phyloP scores from a whole-genome alignment of 2,113 vertebrate genomes.

The Rhipidura dahli region DNA sequence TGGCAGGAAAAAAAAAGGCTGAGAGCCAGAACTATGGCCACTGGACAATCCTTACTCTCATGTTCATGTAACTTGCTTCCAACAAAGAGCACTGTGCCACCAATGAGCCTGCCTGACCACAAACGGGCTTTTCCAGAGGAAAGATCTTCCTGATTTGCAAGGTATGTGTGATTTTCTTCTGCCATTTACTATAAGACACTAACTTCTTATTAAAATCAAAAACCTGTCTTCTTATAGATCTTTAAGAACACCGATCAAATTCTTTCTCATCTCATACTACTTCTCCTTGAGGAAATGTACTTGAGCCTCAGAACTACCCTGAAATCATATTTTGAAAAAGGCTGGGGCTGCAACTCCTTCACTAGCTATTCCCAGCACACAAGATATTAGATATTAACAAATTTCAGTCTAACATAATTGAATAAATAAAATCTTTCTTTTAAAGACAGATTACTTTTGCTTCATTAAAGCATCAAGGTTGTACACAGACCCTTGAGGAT shows the following conservation, averaged over 20 bases:
- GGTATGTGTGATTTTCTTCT: neutral
- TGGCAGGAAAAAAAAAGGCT: neutral
- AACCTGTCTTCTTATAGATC: neutral
- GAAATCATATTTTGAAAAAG: neutral
- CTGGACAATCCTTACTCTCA: neutral
- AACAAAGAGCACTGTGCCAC: neutral
- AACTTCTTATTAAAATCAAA: neutral
- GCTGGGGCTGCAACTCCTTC: neutral
- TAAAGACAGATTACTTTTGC: neutral
- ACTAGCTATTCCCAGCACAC: neutral
- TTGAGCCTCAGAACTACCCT: neutral
- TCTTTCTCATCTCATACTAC: neutral
- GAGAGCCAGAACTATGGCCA: neutral
- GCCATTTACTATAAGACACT: neutral
- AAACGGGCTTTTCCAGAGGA: neutral
- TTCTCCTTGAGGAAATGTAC: neutral
- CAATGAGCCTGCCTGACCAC: accelerated
- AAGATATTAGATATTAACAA: slow-evolving; percentile 4
- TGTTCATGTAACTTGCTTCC: neutral
- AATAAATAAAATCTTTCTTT: slow-evolving; percentile 44
- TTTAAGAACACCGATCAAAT: neutral
- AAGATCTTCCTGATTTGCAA: neutral
- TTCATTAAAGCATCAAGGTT: neutral
- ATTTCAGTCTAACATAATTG: neutral
- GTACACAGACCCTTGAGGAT: neutral